Evolutionary conservation across 2,888 invertebrate genomes (phyloP), one percentile per base, ranked within the genome.

Genomic region (Polydrusus pterygomalis): DNA sequence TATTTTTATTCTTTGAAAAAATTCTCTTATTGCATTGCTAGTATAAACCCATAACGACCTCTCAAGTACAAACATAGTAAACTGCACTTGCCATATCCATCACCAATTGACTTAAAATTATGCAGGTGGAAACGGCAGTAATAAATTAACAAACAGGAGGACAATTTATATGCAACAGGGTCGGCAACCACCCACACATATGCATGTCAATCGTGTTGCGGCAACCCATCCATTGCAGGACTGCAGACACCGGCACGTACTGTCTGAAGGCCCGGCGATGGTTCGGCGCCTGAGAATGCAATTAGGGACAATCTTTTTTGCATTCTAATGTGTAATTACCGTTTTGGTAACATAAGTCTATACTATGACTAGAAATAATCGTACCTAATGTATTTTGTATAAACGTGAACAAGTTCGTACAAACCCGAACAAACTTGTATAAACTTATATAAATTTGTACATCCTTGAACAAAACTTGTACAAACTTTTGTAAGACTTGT

Each of bases 131-230:
- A 71, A 62, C 62, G 71, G 54, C 63, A 56, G 47, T 70, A 63
- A 74, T 74, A 74, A 74, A 74, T 74, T 74, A 74, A 70, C 34
- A 34, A 18, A 25, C 34, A 38, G 40, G 43, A 40, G 34, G 17
- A 49, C 72, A 67, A 76, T 76, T 76, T 72, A 76, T 76, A 76
- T 76, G 71, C 76, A 76, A 76, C 76, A 72, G 75, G 75, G 75
- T 71, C 75, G 67, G 70, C 75, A 75, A 70, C 75, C 75, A 71
- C 75, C 75, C 75, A 75, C 75, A 75, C 75, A 70, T 71, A 71
- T 70, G 65, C 71, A 67, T 75, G 75, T 75, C 75, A 70, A 70
- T 70, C 58, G 65, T 70, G 75, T 75, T 47, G 64, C 58, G 18
- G 65, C 68, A 68, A 73, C 68, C 62, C 73, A 73, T 73, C 72